These are phyloP conservation scores for Diplazon laetatorius DNA, from an alignment of 2,888 invertebrate species.

Conservation along the genomic window DNA sequence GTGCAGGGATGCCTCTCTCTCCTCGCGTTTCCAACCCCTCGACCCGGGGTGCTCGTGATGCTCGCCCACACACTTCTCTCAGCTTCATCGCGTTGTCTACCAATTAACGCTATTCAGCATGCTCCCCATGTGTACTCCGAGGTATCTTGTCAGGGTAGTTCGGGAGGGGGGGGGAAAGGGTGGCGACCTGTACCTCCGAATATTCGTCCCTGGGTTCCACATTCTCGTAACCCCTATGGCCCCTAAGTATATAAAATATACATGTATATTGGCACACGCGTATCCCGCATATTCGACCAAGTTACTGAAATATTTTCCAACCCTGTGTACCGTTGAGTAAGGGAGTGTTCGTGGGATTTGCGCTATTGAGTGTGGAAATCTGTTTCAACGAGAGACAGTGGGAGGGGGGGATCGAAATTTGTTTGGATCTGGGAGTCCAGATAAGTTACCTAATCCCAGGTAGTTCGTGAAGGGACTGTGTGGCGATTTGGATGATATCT, in stretches of 20 bases:
- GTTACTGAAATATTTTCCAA: conserved; percentile 14
- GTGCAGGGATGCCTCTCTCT: no score
- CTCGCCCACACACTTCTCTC: conserved; percentile 61
- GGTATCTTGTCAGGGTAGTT: conserved; percentile 56
- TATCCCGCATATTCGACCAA: conserved; percentile 42
- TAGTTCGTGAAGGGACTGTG: no score
- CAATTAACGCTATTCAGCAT: conserved; percentile 79
- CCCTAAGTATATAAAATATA: no score
- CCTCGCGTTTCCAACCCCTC: conserved; percentile 63
- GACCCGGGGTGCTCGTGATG: conserved; percentile 67
- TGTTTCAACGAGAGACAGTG: no score
- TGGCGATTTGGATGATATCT: no score
- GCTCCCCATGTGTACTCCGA: conserved; percentile 57
- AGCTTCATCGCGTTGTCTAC: conserved; percentile 76
- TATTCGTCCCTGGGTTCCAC: conserved; percentile 30
- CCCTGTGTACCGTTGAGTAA: no score
- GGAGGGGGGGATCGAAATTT: no score
- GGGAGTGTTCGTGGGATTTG: not conserved
- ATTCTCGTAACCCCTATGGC: not conserved
- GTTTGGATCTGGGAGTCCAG: no score
- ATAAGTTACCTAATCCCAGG: no score
- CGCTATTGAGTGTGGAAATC: no score
- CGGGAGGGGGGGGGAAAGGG: no score
- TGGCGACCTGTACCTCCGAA: conserved; percentile 22
- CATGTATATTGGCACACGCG: no score